Evolutionary conservation across 2,888 invertebrate genomes (phyloP).

Genomic region (Megaustenia siamemsis): DNA sequence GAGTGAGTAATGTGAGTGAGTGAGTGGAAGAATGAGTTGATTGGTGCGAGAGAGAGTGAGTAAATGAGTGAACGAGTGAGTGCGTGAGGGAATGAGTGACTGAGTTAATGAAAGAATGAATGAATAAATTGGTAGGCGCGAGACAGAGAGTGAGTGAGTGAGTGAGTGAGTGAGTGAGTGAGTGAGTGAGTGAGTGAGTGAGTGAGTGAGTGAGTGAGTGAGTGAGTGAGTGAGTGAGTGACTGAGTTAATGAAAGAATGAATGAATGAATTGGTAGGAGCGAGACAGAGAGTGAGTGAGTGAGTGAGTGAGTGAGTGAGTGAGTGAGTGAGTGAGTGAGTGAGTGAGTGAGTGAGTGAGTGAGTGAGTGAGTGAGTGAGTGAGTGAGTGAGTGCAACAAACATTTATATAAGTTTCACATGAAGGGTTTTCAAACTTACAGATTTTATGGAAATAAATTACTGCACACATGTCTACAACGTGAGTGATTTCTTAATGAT

Average conservation of each 20-base stretch:
- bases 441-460: too few species aligned
- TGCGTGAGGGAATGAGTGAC: not conserved
- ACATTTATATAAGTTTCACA: too few species aligned
- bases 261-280: not conserved
- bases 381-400: slow-evolving; percentile 8
- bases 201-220: slow-evolving; percentile 18
- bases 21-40: not conserved
- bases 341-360: slow-evolving; percentile 8
- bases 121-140: too few species aligned
- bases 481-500: too few species aligned
- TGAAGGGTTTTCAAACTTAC: too few species aligned
- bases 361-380: not conserved
- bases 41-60: not conserved
- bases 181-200: not conserved
- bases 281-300: not conserved
- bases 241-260: slow-evolving; percentile 3
- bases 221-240: slow-evolving; percentile 1
- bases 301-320: not conserved
- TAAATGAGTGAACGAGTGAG: not conserved
- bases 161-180: slow-evolving; percentile 4
- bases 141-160: slow-evolving; percentile 2
- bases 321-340: not conserved
- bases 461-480: too few species aligned
- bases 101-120: too few species aligned
- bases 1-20: slow-evolving; percentile 1